phyloP scores from a whole-genome alignment of 2,113 vertebrate species.

The Phasianus colchicus region DNA sequence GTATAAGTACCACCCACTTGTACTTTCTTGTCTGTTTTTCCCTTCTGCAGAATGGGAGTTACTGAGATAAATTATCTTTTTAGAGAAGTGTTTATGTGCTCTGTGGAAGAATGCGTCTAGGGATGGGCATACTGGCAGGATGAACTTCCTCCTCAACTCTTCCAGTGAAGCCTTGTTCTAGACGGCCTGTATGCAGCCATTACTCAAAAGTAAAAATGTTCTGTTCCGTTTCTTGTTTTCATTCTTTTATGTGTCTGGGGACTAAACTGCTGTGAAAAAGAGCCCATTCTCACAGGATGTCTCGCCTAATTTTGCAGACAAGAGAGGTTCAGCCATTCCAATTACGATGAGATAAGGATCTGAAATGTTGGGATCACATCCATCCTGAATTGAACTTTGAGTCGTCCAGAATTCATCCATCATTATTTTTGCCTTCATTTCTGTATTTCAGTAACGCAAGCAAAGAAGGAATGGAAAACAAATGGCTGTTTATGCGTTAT shows the following conservation, averaged over 20 bases:
- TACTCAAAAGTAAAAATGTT: conserved; percentile 67
- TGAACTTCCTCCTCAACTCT: conserved; percentile 28
- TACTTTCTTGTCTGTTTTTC: conserved; percentile 27
- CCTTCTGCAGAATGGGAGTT: conserved; percentile 11
- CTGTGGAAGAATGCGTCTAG: conserved; percentile 45
- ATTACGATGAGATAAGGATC: conserved; percentile 65
- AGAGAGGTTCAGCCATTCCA: conserved; percentile 65
- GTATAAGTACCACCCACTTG: neutral
- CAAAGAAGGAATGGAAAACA: neutral
- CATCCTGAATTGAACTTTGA: conserved; percentile 57
- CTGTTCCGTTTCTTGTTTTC: conserved; percentile 63
- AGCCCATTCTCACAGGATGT: conserved; percentile 70
- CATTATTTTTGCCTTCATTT: conserved; percentile 22
- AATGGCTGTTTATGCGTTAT: neutral
- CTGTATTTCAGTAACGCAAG: neutral
- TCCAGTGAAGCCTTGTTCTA: conserved; percentile 21
- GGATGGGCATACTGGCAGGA: conserved; percentile 51
- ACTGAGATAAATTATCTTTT: conserved; percentile 40
- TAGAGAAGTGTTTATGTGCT: conserved; percentile 1
- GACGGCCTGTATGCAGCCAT: conserved; percentile 28
- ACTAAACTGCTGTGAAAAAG: conserved; percentile 58
- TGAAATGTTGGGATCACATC: conserved; percentile 45
- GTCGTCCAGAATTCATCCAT: conserved; percentile 55
- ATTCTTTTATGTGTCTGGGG: conserved; percentile 54
- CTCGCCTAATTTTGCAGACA: conserved; percentile 65